Evolutionary conservation across 2,888 invertebrate genomes (phyloP), one percentile per base, ranked within the genome.

Genomic region (Ennomos fuscantarius): DNA sequence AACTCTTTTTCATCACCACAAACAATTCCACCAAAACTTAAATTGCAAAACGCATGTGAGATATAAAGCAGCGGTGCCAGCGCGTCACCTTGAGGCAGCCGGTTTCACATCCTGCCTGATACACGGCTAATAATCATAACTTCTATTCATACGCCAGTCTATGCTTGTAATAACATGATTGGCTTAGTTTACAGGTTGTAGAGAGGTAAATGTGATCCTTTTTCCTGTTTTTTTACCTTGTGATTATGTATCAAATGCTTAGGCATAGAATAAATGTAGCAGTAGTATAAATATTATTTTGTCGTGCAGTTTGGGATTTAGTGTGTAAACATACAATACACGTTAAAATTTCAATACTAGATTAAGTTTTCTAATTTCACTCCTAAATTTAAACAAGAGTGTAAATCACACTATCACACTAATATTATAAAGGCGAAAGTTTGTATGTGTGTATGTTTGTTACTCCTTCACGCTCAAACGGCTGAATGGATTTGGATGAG

Each of bases 41-140:
- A 55, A 40, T 12, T 48, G 42, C 47, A 45, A 39, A 49, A 35
- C 33, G n/a, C 40, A 34, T 36, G 32, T 24, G 6, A 9, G 36
- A 32, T 47, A 50, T 50, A 54, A 50, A 59, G 45, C 46, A 34
- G 49, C 41, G 54, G 46, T 1, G 13, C 50, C 6, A 54, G 10
- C 8, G 24, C 47, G 24, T 51, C 33, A 60, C 60, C 60, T 60
- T 60, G 60, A 41, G 52, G 37, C 32, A 55, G 55, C 60, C 60
- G 49, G 60, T 60, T 60, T 60, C 60, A 55, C 52, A 60, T 60
- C 60, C 60, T 49, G 60, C 36, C 46, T 31, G 33, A 48, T 48
- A 44, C 11, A 32, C 35, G 13, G 37, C 24, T 44, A 8, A 34
- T 44, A 44, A 48, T 52, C 48, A 48, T 44, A 53, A 40, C 52